Evolutionary conservation across 2,113 vertebrate species (phyloP), one percentile per base, ranked within the genome.

Genomic region (Lampris incognitus): DNA sequence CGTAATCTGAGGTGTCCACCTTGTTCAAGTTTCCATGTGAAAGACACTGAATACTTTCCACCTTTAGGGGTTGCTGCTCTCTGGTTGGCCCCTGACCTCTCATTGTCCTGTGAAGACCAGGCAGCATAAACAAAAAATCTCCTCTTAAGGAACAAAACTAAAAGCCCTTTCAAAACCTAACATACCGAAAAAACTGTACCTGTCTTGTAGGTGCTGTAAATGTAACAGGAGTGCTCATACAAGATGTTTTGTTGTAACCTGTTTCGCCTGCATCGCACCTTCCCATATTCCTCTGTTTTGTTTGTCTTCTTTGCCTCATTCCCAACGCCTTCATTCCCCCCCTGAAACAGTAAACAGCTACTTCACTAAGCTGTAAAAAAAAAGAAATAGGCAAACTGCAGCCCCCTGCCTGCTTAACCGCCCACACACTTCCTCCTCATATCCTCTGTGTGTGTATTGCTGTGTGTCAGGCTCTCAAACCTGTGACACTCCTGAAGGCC

Each of bases 381-480:
- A 42, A 63, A 64, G 65, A 78, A 76, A 76, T 54, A 51, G 42
- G 41, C 42, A 71, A 62, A 81, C 9, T 2, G 38, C 57, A 77
- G 60, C 79, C 81, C 55, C 38, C 52, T n/a, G 74, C 67, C 71
- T 74, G 50, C 79, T 57, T 41, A n/a, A 82, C 77, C 84, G 72
- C 90, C 85, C 40, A 74, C 84, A 82, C 81, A 68, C 61, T 78
- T 63, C 68, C 78, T 72, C 56, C 74, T 75, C 59, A 88, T 82
- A 81, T 84, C 65, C 11, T 3, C 58, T 40, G 61, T n/a, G 11
- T 62, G 59, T 44, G 39, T 62, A 13, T 50, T 73, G 69, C 5
- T 10, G 66, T 46, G 66, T 42, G 46, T 72, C 58, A 69, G 72
- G 38, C 62, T 62, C 61, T 87, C 74, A 73, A 72, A 85, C 46